These are phyloP conservation scores for Osmerus eperlanus DNA, from an alignment of 2,113 vertebrate species.

Conservation along the genomic window DNA sequence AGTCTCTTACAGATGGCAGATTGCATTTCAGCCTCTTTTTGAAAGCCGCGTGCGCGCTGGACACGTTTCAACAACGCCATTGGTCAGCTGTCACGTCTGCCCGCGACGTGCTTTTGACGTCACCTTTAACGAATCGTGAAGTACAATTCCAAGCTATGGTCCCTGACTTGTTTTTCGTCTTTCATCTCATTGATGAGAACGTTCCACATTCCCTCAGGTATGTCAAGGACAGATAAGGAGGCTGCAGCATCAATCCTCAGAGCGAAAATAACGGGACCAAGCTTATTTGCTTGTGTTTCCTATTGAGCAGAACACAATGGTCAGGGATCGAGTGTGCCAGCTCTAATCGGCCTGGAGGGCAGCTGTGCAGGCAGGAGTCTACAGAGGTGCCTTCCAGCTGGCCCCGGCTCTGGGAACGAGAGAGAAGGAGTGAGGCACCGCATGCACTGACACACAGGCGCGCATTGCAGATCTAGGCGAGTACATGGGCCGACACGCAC, in stretches of 20 bases:
- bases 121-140: constrained; percentile 15
- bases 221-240: background rate
- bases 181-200: constrained; percentile 6
- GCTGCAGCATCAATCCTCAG: constrained; percentile 9
- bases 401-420: constrained; percentile 68
- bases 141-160: constrained; percentile 9
- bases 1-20: constrained; percentile 47
- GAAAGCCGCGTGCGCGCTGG: constrained; percentile 25
- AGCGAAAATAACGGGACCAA: constrained; percentile 28
- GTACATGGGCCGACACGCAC: background rate
- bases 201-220: constrained; percentile 20
- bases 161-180: constrained; percentile 22
- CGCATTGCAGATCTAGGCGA: background rate
- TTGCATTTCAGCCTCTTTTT: constrained; percentile 52
- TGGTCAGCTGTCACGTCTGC: constrained; percentile 52
- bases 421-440: constrained; percentile 39
- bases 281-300: constrained; percentile 36
- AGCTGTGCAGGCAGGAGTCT: constrained; percentile 66
- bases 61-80: constrained; percentile 34
- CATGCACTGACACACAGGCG: constrained; percentile 45
- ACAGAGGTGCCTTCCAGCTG: constrained; percentile 64
- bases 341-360: constrained; percentile 68
- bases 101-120: constrained; percentile 30
- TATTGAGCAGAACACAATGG: constrained; percentile 51
- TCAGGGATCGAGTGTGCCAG: constrained; percentile 47